A percentile compares a stretch with the other conserved stretches of the same genome.
phyloP scores from a whole-genome alignment of 1,140 invertebrate species.

The Aphelinus certus region DNA sequence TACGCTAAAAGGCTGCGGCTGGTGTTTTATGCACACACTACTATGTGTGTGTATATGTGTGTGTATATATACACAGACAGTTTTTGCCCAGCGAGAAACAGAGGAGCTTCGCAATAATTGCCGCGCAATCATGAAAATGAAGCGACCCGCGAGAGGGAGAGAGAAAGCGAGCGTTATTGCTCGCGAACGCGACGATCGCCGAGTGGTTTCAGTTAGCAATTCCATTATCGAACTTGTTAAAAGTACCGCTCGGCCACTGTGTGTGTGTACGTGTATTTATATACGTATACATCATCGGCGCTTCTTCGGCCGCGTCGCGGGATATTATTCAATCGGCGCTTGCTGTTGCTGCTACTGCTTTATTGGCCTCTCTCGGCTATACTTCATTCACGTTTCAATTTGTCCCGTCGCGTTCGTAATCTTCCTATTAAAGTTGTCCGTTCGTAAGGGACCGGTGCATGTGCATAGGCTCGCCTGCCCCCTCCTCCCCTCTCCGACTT shows the following conservation, averaged over 20 bases:
- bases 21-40: too few species aligned
- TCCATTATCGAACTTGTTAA: slow-evolving; percentile 39
- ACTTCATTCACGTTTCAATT: slow-evolving; percentile 50
- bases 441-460: background rate
- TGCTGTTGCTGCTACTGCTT: slow-evolving; percentile 13
- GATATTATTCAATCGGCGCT: slow-evolving; percentile 44
- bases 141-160: background rate
- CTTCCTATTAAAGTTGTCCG: slow-evolving; percentile 50
- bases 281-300: background rate
- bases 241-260: slow-evolving; percentile 38
- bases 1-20: too few species aligned
- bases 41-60: too few species aligned
- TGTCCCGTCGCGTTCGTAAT: slow-evolving; percentile 45
- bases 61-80: too few species aligned
- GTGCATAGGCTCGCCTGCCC: background rate
- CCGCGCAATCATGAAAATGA: slow-evolving; percentile 10
- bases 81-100: too few species aligned
- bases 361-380: slow-evolving; percentile 42
- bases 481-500: background rate
- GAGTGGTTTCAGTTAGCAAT: slow-evolving; percentile 28
- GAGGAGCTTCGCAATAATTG: slow-evolving; percentile 2
- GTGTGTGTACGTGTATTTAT: slow-evolving; percentile 30
- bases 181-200: background rate
- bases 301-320: background rate
- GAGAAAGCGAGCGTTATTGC: background rate